Conservation (phyloP, 2,113 vertebrate genomes). For the Terrapene triunguis region DNA sequence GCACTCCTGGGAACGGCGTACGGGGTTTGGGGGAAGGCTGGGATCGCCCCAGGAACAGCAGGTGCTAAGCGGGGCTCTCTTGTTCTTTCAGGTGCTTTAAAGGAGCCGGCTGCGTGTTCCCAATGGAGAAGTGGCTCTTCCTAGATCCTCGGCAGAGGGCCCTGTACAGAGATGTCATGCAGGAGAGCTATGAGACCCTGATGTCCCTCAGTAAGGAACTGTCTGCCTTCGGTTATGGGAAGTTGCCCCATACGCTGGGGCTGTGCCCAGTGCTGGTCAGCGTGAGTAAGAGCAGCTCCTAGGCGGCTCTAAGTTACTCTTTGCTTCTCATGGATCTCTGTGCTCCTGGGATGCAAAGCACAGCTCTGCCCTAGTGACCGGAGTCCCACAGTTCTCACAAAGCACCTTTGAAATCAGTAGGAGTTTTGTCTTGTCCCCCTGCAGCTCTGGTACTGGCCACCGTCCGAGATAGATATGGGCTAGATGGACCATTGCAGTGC, state of each 20-base stretch:
- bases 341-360: not conserved
- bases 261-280: not conserved
- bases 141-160: not conserved
- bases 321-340: not conserved
- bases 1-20: not conserved
- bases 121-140: not conserved
- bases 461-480: too few relatives aligned
- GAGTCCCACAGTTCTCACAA: not conserved
- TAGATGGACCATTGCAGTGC: too few relatives aligned
- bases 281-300: not conserved
- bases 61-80: not conserved
- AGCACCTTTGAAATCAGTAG: not conserved
- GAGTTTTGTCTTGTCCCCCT: not conserved
- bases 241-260: not conserved
- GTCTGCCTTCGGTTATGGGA: not conserved
- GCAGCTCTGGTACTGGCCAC: too few relatives aligned
- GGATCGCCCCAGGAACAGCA: not conserved
- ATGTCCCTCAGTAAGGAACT: not conserved
- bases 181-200: not conserved
- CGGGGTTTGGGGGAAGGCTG: not conserved
- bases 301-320: not conserved
- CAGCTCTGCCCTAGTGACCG: not conserved
- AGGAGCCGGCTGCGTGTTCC: not conserved
- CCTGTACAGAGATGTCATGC: not conserved
- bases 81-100: not conserved